Percentiles rank a stretch among this genome's conserved stretches.
Conservation (phyloP, 2,888 invertebrate genomes). For the Chesias legatella region DNA sequence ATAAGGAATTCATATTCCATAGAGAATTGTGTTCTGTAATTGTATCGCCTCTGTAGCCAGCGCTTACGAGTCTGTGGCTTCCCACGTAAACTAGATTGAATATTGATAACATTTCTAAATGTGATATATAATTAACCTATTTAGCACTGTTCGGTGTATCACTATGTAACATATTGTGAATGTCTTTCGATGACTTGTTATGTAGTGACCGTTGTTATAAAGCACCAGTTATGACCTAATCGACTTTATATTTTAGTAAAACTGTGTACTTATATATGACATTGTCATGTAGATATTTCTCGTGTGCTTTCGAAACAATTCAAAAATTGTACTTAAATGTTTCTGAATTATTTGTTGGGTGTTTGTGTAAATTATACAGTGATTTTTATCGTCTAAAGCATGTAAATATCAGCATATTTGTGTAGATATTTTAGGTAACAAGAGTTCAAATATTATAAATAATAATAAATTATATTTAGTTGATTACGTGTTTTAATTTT, state of each 20-base stretch:
- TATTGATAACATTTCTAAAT: conserved; percentile 8
- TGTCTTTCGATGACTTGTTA: conserved; percentile 14
- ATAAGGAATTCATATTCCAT: no score
- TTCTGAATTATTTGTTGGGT: conserved; percentile 63
- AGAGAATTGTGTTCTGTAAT: no score
- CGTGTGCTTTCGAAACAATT: conserved; percentile 47
- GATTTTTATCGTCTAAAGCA: conserved; percentile 64
- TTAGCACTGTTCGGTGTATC: conserved; percentile 11
- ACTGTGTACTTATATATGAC: conserved; percentile 38
- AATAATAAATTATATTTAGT: conserved; percentile 78
- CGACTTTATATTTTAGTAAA: conserved; percentile 36
- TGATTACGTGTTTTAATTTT: conserved; percentile 47
- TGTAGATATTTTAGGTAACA: conserved; percentile 76
- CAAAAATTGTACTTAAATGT: conserved; percentile 64
- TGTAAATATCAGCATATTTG: conserved; percentile 71
- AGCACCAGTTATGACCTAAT: conserved; percentile 26
- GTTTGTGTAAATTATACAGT: conserved; percentile 68
- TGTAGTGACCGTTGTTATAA: conserved; percentile 21
- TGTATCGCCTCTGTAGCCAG: no score
- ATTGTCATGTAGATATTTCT: conserved; percentile 51
- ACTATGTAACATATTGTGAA: conserved; percentile 18
- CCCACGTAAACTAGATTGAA: no score
- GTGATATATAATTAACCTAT: conserved; percentile 9
- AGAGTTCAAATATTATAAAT: conserved; percentile 77
- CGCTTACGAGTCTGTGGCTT: no score